Conservation (phyloP, 2,797 vertebrate genomes). For the Adrianichthys oophorus region DNA sequence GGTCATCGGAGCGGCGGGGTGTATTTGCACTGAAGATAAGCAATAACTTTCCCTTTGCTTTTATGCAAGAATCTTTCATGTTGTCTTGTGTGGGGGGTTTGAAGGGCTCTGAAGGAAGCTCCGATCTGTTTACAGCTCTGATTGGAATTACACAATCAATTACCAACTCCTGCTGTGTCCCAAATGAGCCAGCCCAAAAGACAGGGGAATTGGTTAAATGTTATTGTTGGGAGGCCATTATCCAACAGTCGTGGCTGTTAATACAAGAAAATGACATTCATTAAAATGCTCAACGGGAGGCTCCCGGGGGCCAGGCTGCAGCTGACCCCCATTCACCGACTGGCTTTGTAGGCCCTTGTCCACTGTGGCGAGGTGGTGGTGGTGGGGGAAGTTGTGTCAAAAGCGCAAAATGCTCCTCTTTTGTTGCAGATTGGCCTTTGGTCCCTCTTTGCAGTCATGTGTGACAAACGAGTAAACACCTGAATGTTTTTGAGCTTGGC, state of each 20-base stretch:
- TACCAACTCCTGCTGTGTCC: slow-evolving; percentile 71
- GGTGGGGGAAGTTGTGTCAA: slow-evolving; percentile 63
- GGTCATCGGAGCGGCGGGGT: slow-evolving; percentile 24
- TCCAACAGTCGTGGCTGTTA: slow-evolving; percentile 82
- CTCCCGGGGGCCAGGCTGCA: slow-evolving; percentile 79
- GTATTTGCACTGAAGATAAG: slow-evolving; percentile 10
- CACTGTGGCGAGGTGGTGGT: slow-evolving; percentile 58
- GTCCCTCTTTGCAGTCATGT: slow-evolving; percentile 36
- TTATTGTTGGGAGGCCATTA: slow-evolving; percentile 89
- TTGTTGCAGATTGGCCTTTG: slow-evolving; percentile 61
- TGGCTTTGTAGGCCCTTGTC: slow-evolving; percentile 76
- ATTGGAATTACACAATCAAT: slow-evolving; percentile 79
- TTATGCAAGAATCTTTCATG: slow-evolving; percentile 62
- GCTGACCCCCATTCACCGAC: slow-evolving; percentile 86
- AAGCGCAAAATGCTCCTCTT: slow-evolving; percentile 69
- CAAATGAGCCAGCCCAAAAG: slow-evolving; percentile 82
- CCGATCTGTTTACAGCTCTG: slow-evolving; percentile 76
- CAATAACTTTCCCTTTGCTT: slow-evolving; percentile 26
- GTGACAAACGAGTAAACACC: slow-evolving; percentile 52
- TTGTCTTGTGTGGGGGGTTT: slow-evolving; percentile 27
- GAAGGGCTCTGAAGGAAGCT: slow-evolving; percentile 67
- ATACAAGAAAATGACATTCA: slow-evolving; percentile 85
- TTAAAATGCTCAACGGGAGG: slow-evolving; percentile 83
- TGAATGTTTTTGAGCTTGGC: slow-evolving; percentile 48
- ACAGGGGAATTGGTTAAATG: slow-evolving; percentile 86